Base-by-base conservation (phyloP, 2,797 vertebrate species). In the Sebastes baramenuke region DNA sequence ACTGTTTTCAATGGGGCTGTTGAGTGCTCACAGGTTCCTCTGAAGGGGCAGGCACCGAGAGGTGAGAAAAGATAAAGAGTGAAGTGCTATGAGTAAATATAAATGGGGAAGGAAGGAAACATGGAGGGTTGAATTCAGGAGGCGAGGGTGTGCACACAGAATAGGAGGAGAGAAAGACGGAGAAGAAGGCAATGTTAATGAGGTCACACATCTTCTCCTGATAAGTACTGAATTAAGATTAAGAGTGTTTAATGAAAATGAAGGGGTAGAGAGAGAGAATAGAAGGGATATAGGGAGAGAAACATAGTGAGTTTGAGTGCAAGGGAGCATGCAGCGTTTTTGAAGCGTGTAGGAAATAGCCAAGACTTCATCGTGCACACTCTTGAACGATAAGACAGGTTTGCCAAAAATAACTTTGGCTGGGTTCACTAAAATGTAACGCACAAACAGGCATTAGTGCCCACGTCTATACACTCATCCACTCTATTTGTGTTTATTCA, bases 211-310 rank as follows among this genome's bases (percentile, higher is more conserved):
- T 89, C 93, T 92, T 89, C 93, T 92, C 87, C 89, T 91, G 94
- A 95, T 94, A 91, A 92, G 90, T 85, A 88, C 91, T 86, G 60
- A 92, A 93, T 95, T 93, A 90, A 93, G 92, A 94, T 94, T 89
- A 90, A 90, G 83, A 91, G 90, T 87, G 84, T 89, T 93, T 93
- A 92, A 95, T 94, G 86, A 90, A 92, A 94, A 93, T 80, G 46
- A 49, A 49, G 46, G 46, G 18, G 88, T 86, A 89, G 69, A 67
- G 42, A 55, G 52, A 69, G 60, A 67, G 60, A 74, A 69, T 62
- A 65, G 72, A 36, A 71, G 49, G 73, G 24, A 73, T 64, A 69
- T 36, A 66, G n/a, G 56, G 20, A 75, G 70, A 80, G 65, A 81
- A 79, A 80, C n/a, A 54, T 9, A 42, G 75, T 2, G 73, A 75